These are phyloP conservation scores for Odontocolon sp. DNA, from an alignment of 2,888 invertebrate species.

Conservation along the genomic window DNA sequence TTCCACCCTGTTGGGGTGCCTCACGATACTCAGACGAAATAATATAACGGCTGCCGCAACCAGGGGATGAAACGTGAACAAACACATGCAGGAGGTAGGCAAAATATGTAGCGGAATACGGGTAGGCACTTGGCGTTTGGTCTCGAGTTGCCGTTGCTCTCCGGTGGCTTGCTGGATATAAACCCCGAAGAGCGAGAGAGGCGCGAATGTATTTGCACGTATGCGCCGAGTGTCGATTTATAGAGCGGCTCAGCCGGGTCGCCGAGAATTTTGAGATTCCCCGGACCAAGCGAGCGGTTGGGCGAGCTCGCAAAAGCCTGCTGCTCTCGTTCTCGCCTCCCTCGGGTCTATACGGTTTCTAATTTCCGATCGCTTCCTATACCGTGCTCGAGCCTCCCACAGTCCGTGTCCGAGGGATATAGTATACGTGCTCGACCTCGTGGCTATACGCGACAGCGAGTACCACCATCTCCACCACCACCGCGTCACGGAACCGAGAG, in stretches of 20 bases:
- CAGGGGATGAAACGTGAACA: slow-evolving; percentile 4
- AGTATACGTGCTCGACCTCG: slow-evolving; percentile 46
- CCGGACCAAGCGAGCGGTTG: slow-evolving; percentile 27
- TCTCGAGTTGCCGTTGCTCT: slow-evolving; percentile 27
- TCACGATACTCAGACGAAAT: slow-evolving; percentile 46
- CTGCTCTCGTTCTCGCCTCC: too few species aligned
- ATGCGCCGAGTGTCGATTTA: slow-evolving; percentile 49
- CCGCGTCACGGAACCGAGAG: slow-evolving; percentile 43
- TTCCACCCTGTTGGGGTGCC: neutral
- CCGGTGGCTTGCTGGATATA: slow-evolving; percentile 46
- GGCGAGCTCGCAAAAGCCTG: slow-evolving; percentile 49
- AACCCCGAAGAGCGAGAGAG: slow-evolving; percentile 14
- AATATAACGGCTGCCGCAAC: slow-evolving; percentile 22
- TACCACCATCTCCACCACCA: neutral
- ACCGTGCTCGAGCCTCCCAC: slow-evolving; percentile 34
- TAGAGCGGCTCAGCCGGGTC: slow-evolving; percentile 51
- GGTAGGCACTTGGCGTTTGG: slow-evolving; percentile 33
- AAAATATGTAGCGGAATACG: slow-evolving; percentile 22
- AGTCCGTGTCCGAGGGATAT: slow-evolving; percentile 38
- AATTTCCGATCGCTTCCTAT: slow-evolving; percentile 72
- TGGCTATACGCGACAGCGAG: slow-evolving; percentile 23
- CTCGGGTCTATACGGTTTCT: slow-evolving; percentile 66
- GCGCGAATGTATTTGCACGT: slow-evolving; percentile 53
- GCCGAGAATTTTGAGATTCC: slow-evolving; percentile 57
- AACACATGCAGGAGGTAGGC: neutral